Conservation (phyloP, 2,113 vertebrate species). For the Oryzias curvinotus region DNA sequence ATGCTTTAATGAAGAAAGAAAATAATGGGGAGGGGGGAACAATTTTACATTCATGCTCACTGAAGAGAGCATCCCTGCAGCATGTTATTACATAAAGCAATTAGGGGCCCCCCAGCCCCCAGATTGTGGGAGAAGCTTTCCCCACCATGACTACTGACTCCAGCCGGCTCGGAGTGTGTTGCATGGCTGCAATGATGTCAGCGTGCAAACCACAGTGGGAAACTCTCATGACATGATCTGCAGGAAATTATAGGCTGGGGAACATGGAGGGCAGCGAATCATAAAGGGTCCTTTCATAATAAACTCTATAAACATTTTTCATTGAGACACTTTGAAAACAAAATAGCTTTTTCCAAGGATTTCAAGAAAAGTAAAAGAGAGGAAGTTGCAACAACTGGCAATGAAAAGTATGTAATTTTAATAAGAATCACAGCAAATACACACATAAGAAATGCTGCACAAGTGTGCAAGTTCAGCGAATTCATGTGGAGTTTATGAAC, state of each 20-base stretch:
- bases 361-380: not conserved
- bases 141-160: constrained; percentile 58
- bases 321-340: constrained; percentile 2
- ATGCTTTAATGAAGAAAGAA: constrained; percentile 72
- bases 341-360: constrained; percentile 6
- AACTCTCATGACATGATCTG: constrained; percentile 51
- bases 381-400: not conserved
- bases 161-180: constrained; percentile 39
- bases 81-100: constrained; percentile 76
- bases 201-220: constrained; percentile 49
- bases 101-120: constrained; percentile 66
- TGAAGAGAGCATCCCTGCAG: constrained; percentile 56
- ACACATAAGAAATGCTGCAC: no score
- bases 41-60: constrained; percentile 63
- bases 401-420: no score
- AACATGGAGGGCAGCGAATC: not conserved
- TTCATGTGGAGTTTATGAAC: no score
- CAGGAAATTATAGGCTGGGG: constrained; percentile 31
- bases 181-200: constrained; percentile 67
- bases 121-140: constrained; percentile 59
- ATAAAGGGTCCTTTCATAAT: constrained; percentile 10
- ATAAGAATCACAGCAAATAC: no score
- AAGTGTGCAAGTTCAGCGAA: no score
- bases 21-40: constrained; percentile 61
- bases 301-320: constrained; percentile 2